These are phyloP conservation scores for Agelastica alni DNA, from an alignment of 2,888 invertebrate species.

Conservation along the genomic window DNA sequence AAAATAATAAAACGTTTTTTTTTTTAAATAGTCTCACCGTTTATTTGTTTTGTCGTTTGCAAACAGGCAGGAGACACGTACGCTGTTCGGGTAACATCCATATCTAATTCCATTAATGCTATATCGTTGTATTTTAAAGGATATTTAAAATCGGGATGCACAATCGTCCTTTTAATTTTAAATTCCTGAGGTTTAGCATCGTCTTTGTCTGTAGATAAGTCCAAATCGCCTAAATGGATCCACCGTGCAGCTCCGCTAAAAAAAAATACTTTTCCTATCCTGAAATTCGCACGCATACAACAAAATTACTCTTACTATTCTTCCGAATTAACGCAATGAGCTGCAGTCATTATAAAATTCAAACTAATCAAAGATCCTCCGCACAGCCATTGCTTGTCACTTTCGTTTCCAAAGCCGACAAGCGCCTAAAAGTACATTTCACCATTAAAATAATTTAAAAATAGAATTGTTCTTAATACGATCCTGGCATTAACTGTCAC, in stretches of 20 bases:
- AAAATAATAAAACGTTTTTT: not conserved
- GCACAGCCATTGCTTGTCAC: constrained; percentile 55
- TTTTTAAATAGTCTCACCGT: constrained; percentile 14
- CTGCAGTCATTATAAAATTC: constrained; percentile 63
- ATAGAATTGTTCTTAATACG: no score
- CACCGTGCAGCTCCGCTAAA: constrained; percentile 30
- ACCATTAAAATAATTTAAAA: not conserved
- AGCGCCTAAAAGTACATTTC: constrained; percentile 19
- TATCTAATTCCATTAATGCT: constrained; percentile 55
- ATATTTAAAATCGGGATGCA: constrained; percentile 54
- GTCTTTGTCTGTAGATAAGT: constrained; percentile 49
- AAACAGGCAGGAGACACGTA: constrained; percentile 59
- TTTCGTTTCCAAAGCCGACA: constrained; percentile 22
- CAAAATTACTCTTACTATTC: no score
- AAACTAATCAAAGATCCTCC: constrained; percentile 65
- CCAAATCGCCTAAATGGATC: constrained; percentile 51
- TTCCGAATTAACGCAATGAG: constrained; percentile 56
- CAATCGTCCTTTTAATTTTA: constrained; percentile 43
- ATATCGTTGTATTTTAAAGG: constrained; percentile 58
- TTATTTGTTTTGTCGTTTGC: constrained; percentile 29
- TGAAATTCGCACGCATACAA: no score
- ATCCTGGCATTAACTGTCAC: no score
- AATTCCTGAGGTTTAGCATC: constrained; percentile 49
- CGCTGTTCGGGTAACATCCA: constrained; percentile 48
- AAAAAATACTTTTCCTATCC: not conserved